A percentile compares a stretch with the other conserved stretches of the same genome.
Evolutionary conservation across 2,113 vertebrate genomes (phyloP).

Genomic region (Mustela nigripes): DNA sequence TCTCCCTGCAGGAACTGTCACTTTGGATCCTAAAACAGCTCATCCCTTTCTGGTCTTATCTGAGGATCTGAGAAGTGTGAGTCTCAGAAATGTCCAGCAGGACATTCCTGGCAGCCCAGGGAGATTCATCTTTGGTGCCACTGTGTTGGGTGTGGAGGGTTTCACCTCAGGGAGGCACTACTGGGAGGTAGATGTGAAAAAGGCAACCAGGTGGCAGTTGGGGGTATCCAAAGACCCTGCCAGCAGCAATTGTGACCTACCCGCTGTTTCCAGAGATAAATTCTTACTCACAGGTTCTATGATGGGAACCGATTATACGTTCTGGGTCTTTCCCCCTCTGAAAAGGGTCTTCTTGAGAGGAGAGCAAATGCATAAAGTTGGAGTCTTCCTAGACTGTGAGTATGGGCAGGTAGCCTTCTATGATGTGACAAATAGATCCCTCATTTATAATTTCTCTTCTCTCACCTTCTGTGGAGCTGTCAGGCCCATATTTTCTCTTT

Average conservation of each 20-base stretch:
- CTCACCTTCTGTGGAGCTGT: conserved; percentile 49
- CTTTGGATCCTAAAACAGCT: conserved; percentile 77
- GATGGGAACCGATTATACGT: conserved; percentile 33
- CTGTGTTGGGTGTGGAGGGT: conserved; percentile 23
- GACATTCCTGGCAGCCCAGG: background rate
- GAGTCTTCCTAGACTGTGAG: conserved; percentile 68
- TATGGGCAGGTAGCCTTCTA: conserved; percentile 71
- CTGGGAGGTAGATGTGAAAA: conserved; percentile 79
- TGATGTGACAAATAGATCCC: background rate
- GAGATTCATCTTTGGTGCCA: conserved; percentile 53
- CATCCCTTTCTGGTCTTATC: conserved; percentile 52
- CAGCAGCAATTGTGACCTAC: conserved; percentile 60
- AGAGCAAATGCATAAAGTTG: conserved; percentile 13
- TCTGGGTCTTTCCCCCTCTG: conserved; percentile 72
- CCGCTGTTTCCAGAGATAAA: conserved; percentile 73
- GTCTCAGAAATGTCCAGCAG: background rate
- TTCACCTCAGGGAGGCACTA: conserved; percentile 78
- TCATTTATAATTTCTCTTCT: conserved; percentile 69
- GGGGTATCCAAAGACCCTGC: conserved; percentile 85
- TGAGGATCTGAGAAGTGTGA: conserved; percentile 68
- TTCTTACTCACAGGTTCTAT: conserved; percentile 82
- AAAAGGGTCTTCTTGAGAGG: background rate
- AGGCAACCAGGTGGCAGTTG: conserved; percentile 84
- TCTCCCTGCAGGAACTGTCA: conserved; percentile 64
- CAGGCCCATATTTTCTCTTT: conserved; percentile 70